A percentile compares a stretch with the other conserved stretches of the same genome.
Evolutionary conservation across 2,113 vertebrate genomes (phyloP).

Genomic region (Actenoides hombroni): DNA sequence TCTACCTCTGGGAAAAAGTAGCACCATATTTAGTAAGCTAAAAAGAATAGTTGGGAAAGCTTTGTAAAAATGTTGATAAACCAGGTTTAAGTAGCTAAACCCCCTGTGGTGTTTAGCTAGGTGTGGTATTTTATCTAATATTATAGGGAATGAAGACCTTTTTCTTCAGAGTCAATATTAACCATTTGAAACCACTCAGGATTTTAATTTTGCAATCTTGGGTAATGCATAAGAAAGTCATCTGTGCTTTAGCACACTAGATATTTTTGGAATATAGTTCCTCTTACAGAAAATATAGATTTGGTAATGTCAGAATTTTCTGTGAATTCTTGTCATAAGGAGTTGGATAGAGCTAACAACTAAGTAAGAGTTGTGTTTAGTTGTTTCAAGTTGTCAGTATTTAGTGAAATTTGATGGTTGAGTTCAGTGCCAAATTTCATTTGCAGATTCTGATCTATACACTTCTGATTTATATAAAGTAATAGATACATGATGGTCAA

Average conservation of each 20-base stretch:
- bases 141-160: not conserved
- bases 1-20: not conserved
- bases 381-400: not conserved
- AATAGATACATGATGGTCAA: not conserved
- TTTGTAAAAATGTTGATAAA: not conserved
- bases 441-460: not conserved
- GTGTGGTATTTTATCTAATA: not conserved
- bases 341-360: not conserved
- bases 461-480: not conserved
- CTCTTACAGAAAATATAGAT: not conserved
- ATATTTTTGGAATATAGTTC: not conserved
- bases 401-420: not conserved
- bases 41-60: not conserved
- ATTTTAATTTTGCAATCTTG: not conserved
- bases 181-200: not conserved
- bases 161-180: not conserved
- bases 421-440: not conserved
- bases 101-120: not conserved
- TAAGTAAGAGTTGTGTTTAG: not conserved
- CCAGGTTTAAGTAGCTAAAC: not conserved
- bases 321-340: not conserved
- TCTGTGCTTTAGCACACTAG: not conserved
- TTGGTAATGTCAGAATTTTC: not conserved
- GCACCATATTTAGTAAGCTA: not conserved
- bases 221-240: not conserved